A percentile compares a stretch with the other conserved stretches of the same genome.
Evolutionary conservation across 2,113 vertebrate genomes (phyloP).

Genomic region (Chitala chitala): DNA sequence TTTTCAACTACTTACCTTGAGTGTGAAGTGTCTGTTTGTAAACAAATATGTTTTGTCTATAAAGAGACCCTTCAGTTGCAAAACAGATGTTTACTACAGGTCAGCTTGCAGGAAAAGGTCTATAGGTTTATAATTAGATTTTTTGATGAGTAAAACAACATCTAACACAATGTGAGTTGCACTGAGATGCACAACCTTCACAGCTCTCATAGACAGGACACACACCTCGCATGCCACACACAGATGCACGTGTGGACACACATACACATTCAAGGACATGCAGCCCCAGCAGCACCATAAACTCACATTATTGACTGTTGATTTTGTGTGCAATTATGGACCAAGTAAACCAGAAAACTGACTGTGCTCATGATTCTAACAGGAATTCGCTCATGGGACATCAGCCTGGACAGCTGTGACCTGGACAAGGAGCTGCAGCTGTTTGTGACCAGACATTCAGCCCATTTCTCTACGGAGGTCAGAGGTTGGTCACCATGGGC

Average conservation of each 20-base stretch:
- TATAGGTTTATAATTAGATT: background rate
- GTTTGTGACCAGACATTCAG: slow-evolving; percentile 86
- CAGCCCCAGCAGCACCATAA: background rate
- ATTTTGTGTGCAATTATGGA: background rate
- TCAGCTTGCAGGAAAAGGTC: background rate
- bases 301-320: background rate
- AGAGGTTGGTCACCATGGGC: slow-evolving; percentile 76
- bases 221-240: background rate
- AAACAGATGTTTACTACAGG: too few relatives aligned
- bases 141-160: background rate
- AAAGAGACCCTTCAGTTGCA: background rate
- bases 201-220: background rate
- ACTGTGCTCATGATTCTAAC: slow-evolving; percentile 33
- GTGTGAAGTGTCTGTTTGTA: background rate
- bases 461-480: slow-evolving; percentile 94
- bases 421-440: slow-evolving; percentile 82
- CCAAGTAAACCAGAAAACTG: background rate
- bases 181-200: background rate
- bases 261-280: background rate
- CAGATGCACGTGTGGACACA: too few relatives aligned
- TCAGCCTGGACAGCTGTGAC: slow-evolving; percentile 70
- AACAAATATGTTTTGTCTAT: background rate
- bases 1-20: background rate
- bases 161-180: background rate
- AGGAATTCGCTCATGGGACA: slow-evolving; percentile 91